Percentiles rank a stretch among this genome's conserved stretches.
Evolutionary conservation across 2,797 vertebrate species (phyloP).

Genomic region (Paguma larvata): DNA sequence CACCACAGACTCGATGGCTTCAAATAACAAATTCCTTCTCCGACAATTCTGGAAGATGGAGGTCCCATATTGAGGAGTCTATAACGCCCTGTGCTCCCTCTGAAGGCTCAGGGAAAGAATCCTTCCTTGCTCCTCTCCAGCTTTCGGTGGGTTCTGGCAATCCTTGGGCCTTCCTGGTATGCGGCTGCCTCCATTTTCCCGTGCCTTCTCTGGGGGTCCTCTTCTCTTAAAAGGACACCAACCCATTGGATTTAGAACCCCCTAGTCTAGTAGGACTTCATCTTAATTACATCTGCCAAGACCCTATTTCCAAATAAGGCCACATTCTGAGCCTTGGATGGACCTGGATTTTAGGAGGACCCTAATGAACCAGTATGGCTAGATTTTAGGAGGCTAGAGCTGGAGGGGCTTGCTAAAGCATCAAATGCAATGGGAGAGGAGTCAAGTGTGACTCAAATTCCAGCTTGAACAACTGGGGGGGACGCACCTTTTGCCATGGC

Average conservation of each 20-base stretch:
- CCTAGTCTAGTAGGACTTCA: rapidly evolving
- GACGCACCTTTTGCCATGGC: rapidly evolving
- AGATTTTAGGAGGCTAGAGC: not conserved
- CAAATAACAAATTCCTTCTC: not conserved
- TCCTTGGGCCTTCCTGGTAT: rapidly evolving
- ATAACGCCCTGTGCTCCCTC: rapidly evolving
- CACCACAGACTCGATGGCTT: not conserved
- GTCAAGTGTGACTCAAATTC: not conserved
- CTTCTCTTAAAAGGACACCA: rapidly evolving
- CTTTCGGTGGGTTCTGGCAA: rapidly evolving
- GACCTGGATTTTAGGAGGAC: not conserved
- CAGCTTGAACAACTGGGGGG: not conserved
- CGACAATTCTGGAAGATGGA: rapidly evolving
- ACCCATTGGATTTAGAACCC: rapidly evolving
- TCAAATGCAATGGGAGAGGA: rapidly evolving
- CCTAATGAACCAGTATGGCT: rapidly evolving
- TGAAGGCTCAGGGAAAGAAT: rapidly evolving
- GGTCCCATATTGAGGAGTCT: rapidly evolving
- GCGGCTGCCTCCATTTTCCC: rapidly evolving
- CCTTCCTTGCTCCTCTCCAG: rapidly evolving
- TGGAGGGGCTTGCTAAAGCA: not conserved
- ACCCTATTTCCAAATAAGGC: not conserved
- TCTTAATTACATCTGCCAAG: not conserved
- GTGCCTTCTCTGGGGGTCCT: rapidly evolving
- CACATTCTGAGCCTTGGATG: not conserved